A percentile compares a stretch with the other conserved stretches of the same genome.
These are phyloP conservation scores for Drosophila mercatorum DNA, from an alignment of 2,888 invertebrate genomes.

Conservation along the genomic window DNA sequence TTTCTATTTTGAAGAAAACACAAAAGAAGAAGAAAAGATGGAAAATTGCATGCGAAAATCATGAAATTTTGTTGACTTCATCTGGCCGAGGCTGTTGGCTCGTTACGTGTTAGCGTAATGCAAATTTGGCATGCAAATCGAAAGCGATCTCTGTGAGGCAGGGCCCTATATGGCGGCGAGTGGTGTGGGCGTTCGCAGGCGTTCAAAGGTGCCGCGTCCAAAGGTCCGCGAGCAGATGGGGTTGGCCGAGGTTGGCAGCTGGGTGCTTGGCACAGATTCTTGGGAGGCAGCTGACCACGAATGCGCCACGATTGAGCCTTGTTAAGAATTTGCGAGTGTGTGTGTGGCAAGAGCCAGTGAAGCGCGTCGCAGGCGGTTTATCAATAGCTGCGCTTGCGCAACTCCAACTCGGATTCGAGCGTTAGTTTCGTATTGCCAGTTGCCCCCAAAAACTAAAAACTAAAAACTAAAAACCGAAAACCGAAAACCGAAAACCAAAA, in stretches of 20 bases:
- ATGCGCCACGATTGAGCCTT: constrained; percentile 53
- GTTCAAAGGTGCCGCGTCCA: constrained; percentile 45
- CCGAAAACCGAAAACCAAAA: neutral
- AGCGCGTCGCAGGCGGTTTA: constrained; percentile 47
- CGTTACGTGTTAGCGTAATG: constrained; percentile 3
- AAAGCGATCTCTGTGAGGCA: constrained; percentile 3
- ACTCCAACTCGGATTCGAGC: constrained; percentile 12
- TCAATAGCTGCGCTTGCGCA: constrained; percentile 40
- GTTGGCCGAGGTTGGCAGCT: neutral
- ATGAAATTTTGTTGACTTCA: neutral
- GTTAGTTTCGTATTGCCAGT: constrained; percentile 2
- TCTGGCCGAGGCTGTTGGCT: constrained; percentile 1
- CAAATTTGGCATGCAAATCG: constrained; percentile 17
- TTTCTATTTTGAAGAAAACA: neutral
- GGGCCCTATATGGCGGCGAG: constrained; percentile 26
- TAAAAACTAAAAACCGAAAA: neutral
- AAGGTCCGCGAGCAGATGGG: neutral
- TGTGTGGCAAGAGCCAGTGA: constrained; percentile 29
- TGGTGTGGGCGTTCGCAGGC: neutral
- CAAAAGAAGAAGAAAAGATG: too few relatives aligned
- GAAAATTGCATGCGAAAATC: constrained; percentile 7
- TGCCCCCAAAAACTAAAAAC: neutral
- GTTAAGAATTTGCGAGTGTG: constrained; percentile 48
- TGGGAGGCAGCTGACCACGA: constrained; percentile 6
- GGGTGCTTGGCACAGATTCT: constrained; percentile 1